phyloP scores from a whole-genome alignment of 2,888 invertebrate genomes.

The Amiota mariae region DNA sequence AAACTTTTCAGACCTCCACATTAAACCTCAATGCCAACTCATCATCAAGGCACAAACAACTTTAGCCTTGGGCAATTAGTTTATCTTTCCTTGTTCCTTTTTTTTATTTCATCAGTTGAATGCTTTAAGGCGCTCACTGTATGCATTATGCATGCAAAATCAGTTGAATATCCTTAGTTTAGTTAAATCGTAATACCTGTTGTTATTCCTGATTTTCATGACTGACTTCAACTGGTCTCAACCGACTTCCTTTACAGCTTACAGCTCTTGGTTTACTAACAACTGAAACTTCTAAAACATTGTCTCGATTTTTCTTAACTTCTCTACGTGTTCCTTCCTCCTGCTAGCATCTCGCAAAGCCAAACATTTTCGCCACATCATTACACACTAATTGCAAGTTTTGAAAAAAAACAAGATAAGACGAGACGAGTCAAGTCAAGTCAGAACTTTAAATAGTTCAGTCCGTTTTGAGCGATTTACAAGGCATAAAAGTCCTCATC shows the following conservation, averaged over 20 bases:
- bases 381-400: slow-evolving; percentile 17
- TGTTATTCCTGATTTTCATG: background rate
- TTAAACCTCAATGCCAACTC: no score
- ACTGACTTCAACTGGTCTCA: background rate
- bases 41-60: background rate
- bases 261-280: no score
- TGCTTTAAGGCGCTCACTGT: background rate
- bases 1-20: no score
- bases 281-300: background rate
- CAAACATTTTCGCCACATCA: slow-evolving; percentile 6
- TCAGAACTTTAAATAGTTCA: no score
- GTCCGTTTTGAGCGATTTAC: no score
- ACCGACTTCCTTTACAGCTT: background rate
- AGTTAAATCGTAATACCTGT: background rate
- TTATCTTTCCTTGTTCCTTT: background rate
- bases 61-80: background rate
- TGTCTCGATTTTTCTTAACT: background rate
- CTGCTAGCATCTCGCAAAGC: no score
- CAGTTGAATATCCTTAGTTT: background rate
- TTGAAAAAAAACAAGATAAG: background rate
- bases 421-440: background rate
- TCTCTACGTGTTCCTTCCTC: no score
- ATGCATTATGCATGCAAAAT: background rate
- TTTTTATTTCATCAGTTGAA: background rate
- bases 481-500: background rate